Base-by-base conservation (phyloP, 1,140 invertebrate species). In the Bombyx mori region DNA sequence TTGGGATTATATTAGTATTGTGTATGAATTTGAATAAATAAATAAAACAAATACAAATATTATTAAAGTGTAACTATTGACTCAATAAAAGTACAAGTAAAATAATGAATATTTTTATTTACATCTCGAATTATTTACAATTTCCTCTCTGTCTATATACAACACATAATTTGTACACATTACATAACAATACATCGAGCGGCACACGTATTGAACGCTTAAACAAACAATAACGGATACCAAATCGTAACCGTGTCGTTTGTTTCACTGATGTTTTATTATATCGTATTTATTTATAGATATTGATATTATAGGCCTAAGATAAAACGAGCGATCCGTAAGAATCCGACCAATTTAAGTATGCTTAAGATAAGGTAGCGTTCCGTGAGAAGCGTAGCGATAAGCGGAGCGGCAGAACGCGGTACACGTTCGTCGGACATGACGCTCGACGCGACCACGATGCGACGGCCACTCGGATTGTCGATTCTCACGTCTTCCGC, bases 391-490 rank as follows among this genome's bases (percentile, higher is more conserved):
- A 72, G 67, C 51, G 66, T 55, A 65, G 71, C 62, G 68, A 77
- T 67, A 54, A 72, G 67, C 51, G 66, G 56, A 65, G 71, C 62
- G 68, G 78, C 66, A 35, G 88, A 88, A 9, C 82, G 77, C 3
- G 88, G 71, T 0, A 77, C 76, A 47, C 89, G 83, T 65, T 91
- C 90, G 59, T 91, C 90, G 0, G 90, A 86, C 89, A 90, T 91
- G 10, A 91, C 90, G 65, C 90, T 91, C 8, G 90, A 91, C 0
- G 90, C 90, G 6, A 91, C 88, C 2, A 90, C 88, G 3, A 91
- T 86, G 7, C 88, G 87, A 12, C 81, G 80, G 7, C 68, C 78
- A 58, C 62, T 84, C n/a, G 79, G 65, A 4, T 76, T 75, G 0
- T 87, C 83, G 58, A 73, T 83, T 60, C 67, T 71, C n/a, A 73